phyloP scores from a whole-genome alignment of 1,140 invertebrate species.

The Atta cephalotes region DNA sequence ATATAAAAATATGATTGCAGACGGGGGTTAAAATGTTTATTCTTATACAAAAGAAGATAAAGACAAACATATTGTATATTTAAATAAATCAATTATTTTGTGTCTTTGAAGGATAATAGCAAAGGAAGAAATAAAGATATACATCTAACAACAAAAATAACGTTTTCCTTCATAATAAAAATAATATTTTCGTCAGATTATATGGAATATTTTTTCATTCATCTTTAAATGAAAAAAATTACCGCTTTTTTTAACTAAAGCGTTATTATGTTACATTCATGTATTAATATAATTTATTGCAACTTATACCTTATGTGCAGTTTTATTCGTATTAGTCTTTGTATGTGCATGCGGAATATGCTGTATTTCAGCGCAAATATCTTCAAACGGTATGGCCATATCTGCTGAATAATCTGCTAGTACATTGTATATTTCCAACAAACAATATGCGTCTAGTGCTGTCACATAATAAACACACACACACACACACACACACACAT shows the following conservation, averaged over 20 bases:
- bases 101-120: not conserved
- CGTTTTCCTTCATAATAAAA: not conserved
- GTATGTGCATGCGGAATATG: slow-evolving; percentile 78
- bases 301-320: slow-evolving; percentile 58
- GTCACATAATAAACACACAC: slow-evolving; percentile 65
- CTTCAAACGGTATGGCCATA: slow-evolving; percentile 87
- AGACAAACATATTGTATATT: not conserved
- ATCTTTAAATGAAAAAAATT: not conserved
- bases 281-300: slow-evolving; percentile 17
- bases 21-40: not conserved
- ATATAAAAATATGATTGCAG: too few relatives aligned
- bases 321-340: slow-evolving; percentile 81
- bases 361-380: slow-evolving; percentile 87
- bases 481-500: not conserved
- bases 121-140: slow-evolving; percentile 31
- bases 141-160: not conserved
- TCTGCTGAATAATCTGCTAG: slow-evolving; percentile 85
- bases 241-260: not conserved
- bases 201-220: not conserved
- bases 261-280: not conserved
- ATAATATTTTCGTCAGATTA: not conserved
- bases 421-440: slow-evolving; percentile 91
- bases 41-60: not conserved
- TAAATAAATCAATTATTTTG: not conserved
- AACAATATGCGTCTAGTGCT: slow-evolving; percentile 93